Base-by-base conservation (phyloP, 2,797 vertebrate genomes). In the Alcedo quadribrachys region DNA sequence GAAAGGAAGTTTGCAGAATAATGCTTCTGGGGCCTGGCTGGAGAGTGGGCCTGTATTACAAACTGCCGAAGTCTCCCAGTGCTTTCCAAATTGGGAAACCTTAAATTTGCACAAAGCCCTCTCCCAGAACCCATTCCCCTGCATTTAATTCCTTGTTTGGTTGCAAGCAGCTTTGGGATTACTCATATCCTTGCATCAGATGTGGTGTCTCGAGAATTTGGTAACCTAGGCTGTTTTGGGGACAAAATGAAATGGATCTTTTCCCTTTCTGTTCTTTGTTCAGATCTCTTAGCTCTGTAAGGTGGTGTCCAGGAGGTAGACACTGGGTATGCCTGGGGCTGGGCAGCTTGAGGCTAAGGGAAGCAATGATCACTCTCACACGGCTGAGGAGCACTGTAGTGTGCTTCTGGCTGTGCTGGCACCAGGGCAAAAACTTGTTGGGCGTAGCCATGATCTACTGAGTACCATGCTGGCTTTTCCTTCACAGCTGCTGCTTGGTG, bases 161-260 rank as follows among this genome's bases (percentile, higher is more conserved):
- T 88, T 90, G 45, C 70, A 76, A 27, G 33, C 51, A 60, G 53
- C 75, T 84, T 84, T 73, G 85, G 81, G 71, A 67, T 96, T 94
- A 85, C 66, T 94, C 85, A 62, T 30, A 66, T 76, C 83, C 81
- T 81, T 42, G 62, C 62, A 68, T 88, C 76, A 78, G 76, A 62
- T 90, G 32, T n/a, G 68, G 40, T 81, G 65, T 86, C 89, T 75
- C 21, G 17, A 45, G 81, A 73, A 32, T 7, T 5, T 60, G 80
- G 45, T 84, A 67, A 70, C n/a, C 28, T 43, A 57, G 61, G 32
- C 43, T 80, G 43, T 53, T 55, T 27, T 54, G 71, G 28, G 35
- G 67, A 12, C 3, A 0, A 28, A 60, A 12, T 20, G 20, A 46
- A 66, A 51, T 5, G 12, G 27, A 45, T 80, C 42, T 30, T 80